Conservation (phyloP, 2,888 invertebrate genomes). For the Lobophora halterata region DNA sequence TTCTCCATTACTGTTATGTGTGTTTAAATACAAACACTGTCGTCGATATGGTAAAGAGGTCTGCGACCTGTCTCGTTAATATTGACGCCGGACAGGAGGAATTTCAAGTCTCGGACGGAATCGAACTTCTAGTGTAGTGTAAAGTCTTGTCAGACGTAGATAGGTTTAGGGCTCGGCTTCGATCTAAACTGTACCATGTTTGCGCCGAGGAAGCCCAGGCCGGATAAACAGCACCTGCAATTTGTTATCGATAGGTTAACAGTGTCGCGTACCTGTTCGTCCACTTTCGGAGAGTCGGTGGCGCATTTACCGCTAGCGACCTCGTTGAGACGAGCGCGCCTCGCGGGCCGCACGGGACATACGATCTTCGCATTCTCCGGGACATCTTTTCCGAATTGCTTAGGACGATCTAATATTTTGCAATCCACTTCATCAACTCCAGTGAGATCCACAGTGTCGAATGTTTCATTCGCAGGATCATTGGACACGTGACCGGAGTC, state of each 20-base stretch:
- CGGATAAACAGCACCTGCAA: slow-evolving; percentile 62
- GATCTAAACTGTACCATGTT: slow-evolving; percentile 51
- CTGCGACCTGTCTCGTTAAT: slow-evolving; percentile 47
- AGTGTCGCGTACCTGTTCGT: slow-evolving; percentile 78
- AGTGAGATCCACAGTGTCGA: slow-evolving; percentile 59
- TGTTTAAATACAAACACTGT: slow-evolving; percentile 43
- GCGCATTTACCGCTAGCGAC: slow-evolving; percentile 78
- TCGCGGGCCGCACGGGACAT: slow-evolving; percentile 72
- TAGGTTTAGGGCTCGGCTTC: slow-evolving; percentile 45
- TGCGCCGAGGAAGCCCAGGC: slow-evolving; percentile 39
- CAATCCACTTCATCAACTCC: slow-evolving; percentile 66
- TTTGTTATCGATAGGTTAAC: slow-evolving; percentile 75
- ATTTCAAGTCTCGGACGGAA: slow-evolving; percentile 55
- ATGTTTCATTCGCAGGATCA: slow-evolving; percentile 86
- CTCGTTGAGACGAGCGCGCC: slow-evolving; percentile 73
- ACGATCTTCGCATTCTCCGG: slow-evolving; percentile 64
- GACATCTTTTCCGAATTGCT: slow-evolving; percentile 65
- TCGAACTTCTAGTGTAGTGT: slow-evolving; percentile 36
- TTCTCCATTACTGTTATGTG: slow-evolving; percentile 44
- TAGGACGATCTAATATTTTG: slow-evolving; percentile 60
- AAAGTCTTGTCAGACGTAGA: slow-evolving; percentile 33
- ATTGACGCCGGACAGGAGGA: slow-evolving; percentile 37
- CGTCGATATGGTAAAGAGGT: slow-evolving; percentile 50
- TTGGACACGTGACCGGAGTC: slow-evolving; percentile 92
- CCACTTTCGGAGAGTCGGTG: slow-evolving; percentile 75